These are phyloP conservation scores for Probosciger aterrimus DNA, from an alignment of 2,113 vertebrate genomes.

Conservation along the genomic window DNA sequence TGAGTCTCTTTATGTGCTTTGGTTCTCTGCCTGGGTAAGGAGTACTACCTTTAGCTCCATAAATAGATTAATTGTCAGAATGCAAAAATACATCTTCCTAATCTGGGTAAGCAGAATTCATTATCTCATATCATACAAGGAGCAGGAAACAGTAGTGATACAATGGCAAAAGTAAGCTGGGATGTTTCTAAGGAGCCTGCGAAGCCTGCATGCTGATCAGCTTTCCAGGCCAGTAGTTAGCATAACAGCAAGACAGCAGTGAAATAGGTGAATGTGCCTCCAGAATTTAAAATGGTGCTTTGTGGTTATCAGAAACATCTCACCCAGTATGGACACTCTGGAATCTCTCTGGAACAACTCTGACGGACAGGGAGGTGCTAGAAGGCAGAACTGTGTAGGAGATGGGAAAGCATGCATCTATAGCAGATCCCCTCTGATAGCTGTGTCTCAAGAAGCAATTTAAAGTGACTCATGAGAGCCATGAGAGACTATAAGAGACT, in stretches of 20 bases:
- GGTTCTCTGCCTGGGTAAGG: not conserved
- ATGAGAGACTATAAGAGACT: not conserved
- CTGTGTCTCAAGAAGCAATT: not conserved
- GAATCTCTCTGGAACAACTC: not conserved
- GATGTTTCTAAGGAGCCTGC: not conserved
- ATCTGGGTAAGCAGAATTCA: constrained; percentile 8
- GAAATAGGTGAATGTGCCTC: not conserved
- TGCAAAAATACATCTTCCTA: not conserved
- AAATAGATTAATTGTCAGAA: constrained; percentile 19
- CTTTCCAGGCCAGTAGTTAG: not conserved
- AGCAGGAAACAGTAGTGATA: not conserved
- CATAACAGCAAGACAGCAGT: not conserved
- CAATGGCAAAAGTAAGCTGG: not conserved
- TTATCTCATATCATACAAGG: not conserved
- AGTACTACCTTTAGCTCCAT: not conserved
- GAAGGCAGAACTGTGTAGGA: not conserved
- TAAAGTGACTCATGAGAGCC: not conserved
- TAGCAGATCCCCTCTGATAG: not conserved
- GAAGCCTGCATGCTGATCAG: not conserved
- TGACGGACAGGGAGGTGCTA: not conserved
- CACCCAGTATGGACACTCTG: not conserved
- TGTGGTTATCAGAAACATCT: not conserved
- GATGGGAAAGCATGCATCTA: not conserved
- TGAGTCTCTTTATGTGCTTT: not conserved
- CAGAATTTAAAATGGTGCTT: not conserved